Evolutionary conservation across 1,140 invertebrate genomes (phyloP).

Genomic region (Neuroterus valhalla): DNA sequence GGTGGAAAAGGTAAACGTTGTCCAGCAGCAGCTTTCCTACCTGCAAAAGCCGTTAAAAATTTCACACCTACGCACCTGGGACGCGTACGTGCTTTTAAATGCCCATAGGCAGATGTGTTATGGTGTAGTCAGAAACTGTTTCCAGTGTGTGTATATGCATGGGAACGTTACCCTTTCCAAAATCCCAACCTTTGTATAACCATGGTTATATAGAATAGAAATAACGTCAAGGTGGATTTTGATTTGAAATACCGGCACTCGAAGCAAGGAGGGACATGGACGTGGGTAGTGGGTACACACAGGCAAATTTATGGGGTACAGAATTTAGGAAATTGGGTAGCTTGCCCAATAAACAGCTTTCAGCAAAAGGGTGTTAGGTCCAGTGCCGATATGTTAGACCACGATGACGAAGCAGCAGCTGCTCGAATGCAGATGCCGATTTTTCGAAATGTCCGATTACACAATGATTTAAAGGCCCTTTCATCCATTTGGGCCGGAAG

Average conservation of each 20-base stretch:
- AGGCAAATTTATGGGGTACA: background rate
- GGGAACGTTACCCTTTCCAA: conserved; percentile 4
- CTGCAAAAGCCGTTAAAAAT: conserved; percentile 23
- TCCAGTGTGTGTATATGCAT: background rate
- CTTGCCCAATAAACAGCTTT: conserved; percentile 9
- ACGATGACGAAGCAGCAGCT: conserved; percentile 21
- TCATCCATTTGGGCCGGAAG: background rate
- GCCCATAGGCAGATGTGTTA: conserved; percentile 6
- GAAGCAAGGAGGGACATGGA: background rate
- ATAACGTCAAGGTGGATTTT: background rate
- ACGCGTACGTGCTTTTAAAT: conserved; percentile 8
- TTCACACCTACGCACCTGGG: conserved; percentile 25
- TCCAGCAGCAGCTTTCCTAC: conserved; percentile 7
- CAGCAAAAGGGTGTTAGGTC: conserved; percentile 12
- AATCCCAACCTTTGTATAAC: conserved; percentile 10
- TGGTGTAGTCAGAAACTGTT: conserved; percentile 1
- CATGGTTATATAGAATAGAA: background rate
- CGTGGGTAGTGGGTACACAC: too few relatives aligned
- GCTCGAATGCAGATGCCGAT: conserved; percentile 17
- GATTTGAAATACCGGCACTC: background rate
- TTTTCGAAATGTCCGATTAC: background rate
- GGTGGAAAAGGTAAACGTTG: background rate
- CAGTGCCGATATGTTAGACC: background rate
- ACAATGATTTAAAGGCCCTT: conserved; percentile 17
- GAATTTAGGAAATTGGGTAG: conserved; percentile 3